Conservation (phyloP, 2,888 invertebrate species). For the Pollenia labialis region DNA sequence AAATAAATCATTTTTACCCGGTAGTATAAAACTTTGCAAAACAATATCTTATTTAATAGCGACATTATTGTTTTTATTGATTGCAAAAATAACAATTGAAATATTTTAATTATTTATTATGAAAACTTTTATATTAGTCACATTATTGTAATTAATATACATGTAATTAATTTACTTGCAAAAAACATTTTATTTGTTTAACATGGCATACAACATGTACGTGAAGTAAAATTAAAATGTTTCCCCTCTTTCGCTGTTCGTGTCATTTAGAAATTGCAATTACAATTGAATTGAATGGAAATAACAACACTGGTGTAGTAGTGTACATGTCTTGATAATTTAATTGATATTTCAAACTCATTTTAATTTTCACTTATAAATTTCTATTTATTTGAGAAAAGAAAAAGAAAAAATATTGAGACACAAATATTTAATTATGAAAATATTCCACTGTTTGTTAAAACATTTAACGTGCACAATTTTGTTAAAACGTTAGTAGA, state of each 20-base stretch:
- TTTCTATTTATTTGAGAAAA: constrained; percentile 40
- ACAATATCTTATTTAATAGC: constrained; percentile 47
- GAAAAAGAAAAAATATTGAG: neutral
- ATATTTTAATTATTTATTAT: constrained; percentile 57
- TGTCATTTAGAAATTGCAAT: constrained; percentile 21
- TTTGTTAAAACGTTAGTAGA: constrained; percentile 3
- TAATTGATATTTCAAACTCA: constrained; percentile 57
- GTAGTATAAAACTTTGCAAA: constrained; percentile 47
- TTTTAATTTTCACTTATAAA: constrained; percentile 52
- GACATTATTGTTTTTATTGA: constrained; percentile 39
- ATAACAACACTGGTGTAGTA: neutral
- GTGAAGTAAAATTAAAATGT: constrained; percentile 40
- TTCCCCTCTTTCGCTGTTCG: constrained; percentile 14
- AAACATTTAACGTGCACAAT: constrained; percentile 44
- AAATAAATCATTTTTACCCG: constrained; percentile 56
- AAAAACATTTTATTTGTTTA: constrained; percentile 52
- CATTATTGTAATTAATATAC: constrained; percentile 64
- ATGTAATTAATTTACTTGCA: constrained; percentile 26
- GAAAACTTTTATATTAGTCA: constrained; percentile 61
- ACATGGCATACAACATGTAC: constrained; percentile 53
- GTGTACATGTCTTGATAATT: constrained; percentile 13
- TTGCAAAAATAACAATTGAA: constrained; percentile 49
- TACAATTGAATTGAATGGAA: constrained; percentile 32
- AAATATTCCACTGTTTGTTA: constrained; percentile 69
- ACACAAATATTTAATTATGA: neutral